Evolutionary conservation across 2,797 vertebrate species (phyloP).

Genomic region (Mormyrops attenuatus): DNA sequence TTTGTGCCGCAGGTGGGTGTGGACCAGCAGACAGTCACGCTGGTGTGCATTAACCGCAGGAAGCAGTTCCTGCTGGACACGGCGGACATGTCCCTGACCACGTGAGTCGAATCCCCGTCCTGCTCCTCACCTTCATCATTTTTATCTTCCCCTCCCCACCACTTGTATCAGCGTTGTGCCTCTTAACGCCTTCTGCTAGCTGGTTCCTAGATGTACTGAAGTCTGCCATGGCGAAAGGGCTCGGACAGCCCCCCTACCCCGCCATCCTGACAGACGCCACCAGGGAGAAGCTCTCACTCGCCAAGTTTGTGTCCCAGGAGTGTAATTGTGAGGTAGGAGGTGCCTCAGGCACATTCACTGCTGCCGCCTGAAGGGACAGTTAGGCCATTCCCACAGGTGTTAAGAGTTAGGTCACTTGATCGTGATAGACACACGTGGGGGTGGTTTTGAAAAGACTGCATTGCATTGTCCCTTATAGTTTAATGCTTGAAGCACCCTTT

Average conservation of each 20-base stretch:
- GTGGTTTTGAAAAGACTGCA: not conserved
- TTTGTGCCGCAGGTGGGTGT: slow-evolving; percentile 77
- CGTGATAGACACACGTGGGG: not conserved
- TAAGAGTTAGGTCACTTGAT: not conserved
- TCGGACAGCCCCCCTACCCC: slow-evolving; percentile 84
- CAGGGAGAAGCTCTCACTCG: slow-evolving; percentile 92
- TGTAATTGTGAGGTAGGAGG: slow-evolving; percentile 78
- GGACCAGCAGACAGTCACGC: slow-evolving; percentile 80
- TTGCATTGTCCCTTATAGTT: not conserved
- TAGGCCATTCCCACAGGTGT: not conserved
- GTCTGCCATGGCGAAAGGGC: slow-evolving; percentile 88
- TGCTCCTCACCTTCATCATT: not conserved
- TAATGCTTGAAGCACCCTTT: not conserved
- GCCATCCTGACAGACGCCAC: slow-evolving; percentile 89
- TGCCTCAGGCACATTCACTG: not conserved
- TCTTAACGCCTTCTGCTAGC: slow-evolving; percentile 49
- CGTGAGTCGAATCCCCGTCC: slow-evolving; percentile 61
- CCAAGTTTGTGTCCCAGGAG: slow-evolving; percentile 91
- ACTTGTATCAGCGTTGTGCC: not conserved
- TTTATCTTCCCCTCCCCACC: not conserved
- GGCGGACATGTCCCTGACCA: slow-evolving; percentile 75
- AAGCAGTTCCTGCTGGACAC: slow-evolving; percentile 92
- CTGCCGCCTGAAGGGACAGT: not conserved
- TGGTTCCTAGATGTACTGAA: slow-evolving; percentile 81
- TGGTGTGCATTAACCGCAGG: slow-evolving; percentile 90